A percentile compares a stretch with the other conserved stretches of the same genome.
Evolutionary conservation across 2,113 vertebrate genomes (phyloP).

Genomic region (Dipodomys ordii): DNA sequence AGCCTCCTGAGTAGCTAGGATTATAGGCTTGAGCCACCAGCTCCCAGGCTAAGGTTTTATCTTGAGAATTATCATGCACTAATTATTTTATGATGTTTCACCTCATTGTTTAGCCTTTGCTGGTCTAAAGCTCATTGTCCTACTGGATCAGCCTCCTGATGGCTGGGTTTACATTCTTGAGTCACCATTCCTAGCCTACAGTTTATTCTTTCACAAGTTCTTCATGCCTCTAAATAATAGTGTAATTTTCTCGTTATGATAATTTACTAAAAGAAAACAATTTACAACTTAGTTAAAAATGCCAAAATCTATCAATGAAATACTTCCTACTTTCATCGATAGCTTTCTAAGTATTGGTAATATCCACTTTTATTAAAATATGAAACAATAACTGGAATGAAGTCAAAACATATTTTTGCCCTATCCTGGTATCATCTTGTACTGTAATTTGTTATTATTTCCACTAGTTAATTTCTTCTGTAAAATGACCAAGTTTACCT

Average conservation of each 20-base stretch:
- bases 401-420: not conserved
- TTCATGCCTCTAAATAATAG: constrained; percentile 67
- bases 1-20: no score
- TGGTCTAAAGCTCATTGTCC: no score
- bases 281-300: constrained; percentile 72
- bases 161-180: no score
- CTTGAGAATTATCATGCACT: constrained; percentile 76
- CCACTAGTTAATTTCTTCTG: not conserved
- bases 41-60: not conserved
- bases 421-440: not conserved
- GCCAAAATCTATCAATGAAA: constrained; percentile 75
- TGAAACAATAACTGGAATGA: constrained; percentile 74
- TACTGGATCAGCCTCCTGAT: no score
- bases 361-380: constrained; percentile 61
- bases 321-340: constrained; percentile 53
- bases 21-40: no score
- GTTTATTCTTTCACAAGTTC: not conserved
- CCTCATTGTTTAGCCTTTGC: no score
- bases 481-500: not conserved
- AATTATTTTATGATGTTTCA: no score
- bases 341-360: constrained; percentile 68
- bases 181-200: no score
- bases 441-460: not conserved
- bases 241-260: constrained; percentile 79
- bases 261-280: constrained; percentile 76